Conservation (phyloP, 2,888 invertebrate species). For the Bellardia pandia region DNA sequence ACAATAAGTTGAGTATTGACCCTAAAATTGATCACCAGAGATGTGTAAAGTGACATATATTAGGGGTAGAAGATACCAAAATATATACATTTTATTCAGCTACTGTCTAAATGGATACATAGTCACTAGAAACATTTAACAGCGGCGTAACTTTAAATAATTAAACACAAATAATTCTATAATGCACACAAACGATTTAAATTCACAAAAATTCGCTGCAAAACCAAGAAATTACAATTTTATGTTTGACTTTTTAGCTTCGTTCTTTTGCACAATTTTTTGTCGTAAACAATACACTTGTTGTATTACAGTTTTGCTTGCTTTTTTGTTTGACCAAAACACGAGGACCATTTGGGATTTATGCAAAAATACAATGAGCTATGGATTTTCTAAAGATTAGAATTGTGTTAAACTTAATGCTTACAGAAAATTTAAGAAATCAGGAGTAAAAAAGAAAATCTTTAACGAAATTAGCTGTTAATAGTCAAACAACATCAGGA, state of each 20-base stretch:
- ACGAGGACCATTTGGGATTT: conserved; percentile 2
- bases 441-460: neutral
- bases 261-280: conserved; percentile 7
- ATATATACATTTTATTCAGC: too few relatives aligned
- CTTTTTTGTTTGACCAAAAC: neutral
- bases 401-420: neutral
- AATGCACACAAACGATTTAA: neutral
- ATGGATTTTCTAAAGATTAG: neutral
- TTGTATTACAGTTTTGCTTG: neutral
- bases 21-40: too few relatives aligned
- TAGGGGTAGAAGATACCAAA: too few relatives aligned
- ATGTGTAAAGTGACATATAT: too few relatives aligned
- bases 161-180: too few relatives aligned
- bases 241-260: neutral
- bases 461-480: conserved; percentile 58
- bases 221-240: conserved; percentile 16
- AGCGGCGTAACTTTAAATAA: too few relatives aligned
- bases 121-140: too few relatives aligned
- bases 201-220: conserved; percentile 6
- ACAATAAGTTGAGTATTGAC: too few relatives aligned
- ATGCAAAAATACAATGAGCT: neutral
- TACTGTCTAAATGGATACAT: too few relatives aligned
- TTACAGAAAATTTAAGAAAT: neutral
- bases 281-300: neutral
- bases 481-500: conserved; percentile 51